phyloP scores from a whole-genome alignment of 2,113 vertebrate genomes.

The Actinemys pallida region DNA sequence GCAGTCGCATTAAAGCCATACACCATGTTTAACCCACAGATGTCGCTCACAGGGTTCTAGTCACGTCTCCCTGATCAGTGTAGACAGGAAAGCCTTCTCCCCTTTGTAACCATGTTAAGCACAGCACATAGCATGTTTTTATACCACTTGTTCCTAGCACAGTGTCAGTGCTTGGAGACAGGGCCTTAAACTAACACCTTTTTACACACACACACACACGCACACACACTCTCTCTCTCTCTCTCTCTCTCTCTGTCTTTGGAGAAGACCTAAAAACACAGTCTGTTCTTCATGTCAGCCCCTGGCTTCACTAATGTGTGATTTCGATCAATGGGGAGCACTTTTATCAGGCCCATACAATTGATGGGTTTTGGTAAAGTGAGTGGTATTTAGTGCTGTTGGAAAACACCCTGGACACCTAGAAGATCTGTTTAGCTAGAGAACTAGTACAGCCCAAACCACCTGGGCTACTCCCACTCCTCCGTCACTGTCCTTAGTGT shows the following conservation, averaged over 20 bases:
- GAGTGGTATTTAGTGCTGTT: not conserved
- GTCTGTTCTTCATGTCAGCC: not conserved
- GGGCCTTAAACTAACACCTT: not conserved
- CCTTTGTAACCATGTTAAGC: not conserved
- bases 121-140: not conserved
- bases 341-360: not conserved
- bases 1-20: too few relatives aligned
- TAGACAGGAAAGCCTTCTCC: not conserved
- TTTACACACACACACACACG: too few relatives aligned
- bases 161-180: not conserved
- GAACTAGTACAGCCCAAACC: not conserved
- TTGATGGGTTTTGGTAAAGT: not conserved
- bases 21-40: too few relatives aligned
- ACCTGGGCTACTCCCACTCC: not conserved
- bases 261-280: not conserved
- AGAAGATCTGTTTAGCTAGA: not conserved
- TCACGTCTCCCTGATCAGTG: not conserved
- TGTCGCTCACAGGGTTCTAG: too few relatives aligned
- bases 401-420: not conserved
- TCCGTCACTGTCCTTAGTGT: not conserved
- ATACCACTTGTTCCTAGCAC: not conserved
- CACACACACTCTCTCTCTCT: too few relatives aligned
- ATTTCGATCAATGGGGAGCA: not conserved
- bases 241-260: too few relatives aligned
- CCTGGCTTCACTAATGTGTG: too few relatives aligned